A percentile compares a stretch with the other conserved stretches of the same genome.
Conservation (phyloP, 2,888 invertebrate species). For the Rhamphomyia laevipes region DNA sequence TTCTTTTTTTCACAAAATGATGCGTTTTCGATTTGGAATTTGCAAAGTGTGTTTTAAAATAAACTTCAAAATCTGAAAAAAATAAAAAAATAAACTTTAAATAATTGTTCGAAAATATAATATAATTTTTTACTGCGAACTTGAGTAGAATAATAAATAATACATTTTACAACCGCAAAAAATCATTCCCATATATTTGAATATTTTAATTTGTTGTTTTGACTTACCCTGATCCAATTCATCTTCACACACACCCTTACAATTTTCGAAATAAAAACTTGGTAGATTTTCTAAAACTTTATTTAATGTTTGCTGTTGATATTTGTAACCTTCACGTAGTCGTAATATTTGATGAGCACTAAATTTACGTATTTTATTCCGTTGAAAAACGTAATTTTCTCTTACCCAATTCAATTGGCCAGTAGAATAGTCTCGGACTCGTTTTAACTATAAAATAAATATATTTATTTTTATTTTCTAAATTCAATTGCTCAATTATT, state of each 20-base stretch:
- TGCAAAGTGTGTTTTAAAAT: conserved; percentile 33
- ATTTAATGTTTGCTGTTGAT: conserved; percentile 89
- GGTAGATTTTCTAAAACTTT: conserved; percentile 89
- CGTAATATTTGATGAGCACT: conserved; percentile 84
- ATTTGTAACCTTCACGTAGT: conserved; percentile 85
- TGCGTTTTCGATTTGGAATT: conserved; percentile 23
- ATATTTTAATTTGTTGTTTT: not conserved
- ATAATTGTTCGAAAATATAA: not conserved
- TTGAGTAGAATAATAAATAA: not conserved
- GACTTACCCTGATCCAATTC: conserved; percentile 34
- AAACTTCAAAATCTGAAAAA: conserved; percentile 33
- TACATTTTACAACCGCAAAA: not conserved
- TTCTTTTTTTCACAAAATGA: conserved; percentile 27
- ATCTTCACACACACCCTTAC: conserved; percentile 63
- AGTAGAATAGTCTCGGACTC: conserved; percentile 85
- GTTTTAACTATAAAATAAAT: conserved; percentile 56
- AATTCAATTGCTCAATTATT: too few species aligned
- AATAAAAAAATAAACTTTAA: not conserved
- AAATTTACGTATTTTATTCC: conserved; percentile 88
- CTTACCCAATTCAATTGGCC: conserved; percentile 86
- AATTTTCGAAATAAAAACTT: conserved; percentile 84
- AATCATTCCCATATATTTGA: not conserved
- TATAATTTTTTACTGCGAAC: not conserved
- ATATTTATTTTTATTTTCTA: not conserved
- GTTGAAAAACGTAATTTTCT: conserved; percentile 90